Evolutionary conservation across 2,797 vertebrate genomes (phyloP), one percentile per base, ranked within the genome.

Genomic region (Scolopax bukidnonensis): DNA sequence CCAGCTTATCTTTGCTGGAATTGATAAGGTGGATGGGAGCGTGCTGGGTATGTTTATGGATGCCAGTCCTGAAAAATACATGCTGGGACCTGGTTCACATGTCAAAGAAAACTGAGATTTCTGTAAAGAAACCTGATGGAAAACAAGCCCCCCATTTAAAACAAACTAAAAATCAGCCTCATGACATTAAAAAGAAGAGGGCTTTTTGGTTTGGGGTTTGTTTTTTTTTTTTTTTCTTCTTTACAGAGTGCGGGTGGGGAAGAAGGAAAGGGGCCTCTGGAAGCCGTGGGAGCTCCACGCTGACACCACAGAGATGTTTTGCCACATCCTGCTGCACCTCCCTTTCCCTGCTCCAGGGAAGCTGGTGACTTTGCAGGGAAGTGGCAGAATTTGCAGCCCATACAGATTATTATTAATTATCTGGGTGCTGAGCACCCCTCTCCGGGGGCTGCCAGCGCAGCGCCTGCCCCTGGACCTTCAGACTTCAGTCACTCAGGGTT

Each of bases 21-120:
- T 65, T 38, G 76, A n/a, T 57, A 6, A 8, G 61, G 50, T n/a
- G 25, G 24, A 40, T 24, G 61, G 23, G 27, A 83, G 51, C 16
- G 4, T 7, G 8, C 2, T 36, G 17, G 23, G 17, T 11, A n/a
- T 0, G 0, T 24, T 43, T 68, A 77, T 13, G 76, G 79, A 67
- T 67, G 60, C 10, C 21, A 11, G 6, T 2, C 4, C 7, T 21
- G 47, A 65, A 43, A 87, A 86, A 80, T 1, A 51, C 1, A 28
- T 3, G 2, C 27, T 65, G 47, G 18, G 32, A 57, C 71, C 65
- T 23, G 14, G 28, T 67, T 51, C 24, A 28, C 9, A 1, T 7
- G 25, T 67, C 50, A 61, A 38, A 91, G 65, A 54, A 63, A 90
- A 76, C 4, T 11, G 43, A 63, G n/a, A 53, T 75, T 75, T 69